Base-by-base conservation (phyloP, 2,113 vertebrate genomes). In the Melanostigma gelatinosum region DNA sequence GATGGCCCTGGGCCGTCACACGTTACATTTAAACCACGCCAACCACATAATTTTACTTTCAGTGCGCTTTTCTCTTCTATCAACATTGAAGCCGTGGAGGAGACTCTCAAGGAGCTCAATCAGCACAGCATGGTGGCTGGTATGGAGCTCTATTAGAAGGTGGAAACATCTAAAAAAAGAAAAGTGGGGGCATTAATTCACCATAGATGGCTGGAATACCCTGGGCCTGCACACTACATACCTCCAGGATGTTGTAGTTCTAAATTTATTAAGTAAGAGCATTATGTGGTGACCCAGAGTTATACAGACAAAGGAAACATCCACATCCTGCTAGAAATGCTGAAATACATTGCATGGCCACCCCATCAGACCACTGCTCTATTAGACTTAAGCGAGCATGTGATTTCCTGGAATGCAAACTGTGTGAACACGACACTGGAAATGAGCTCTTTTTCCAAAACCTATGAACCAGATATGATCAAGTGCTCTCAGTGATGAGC, bases 381-480 rank as follows among this genome's bases (percentile, higher is more conserved):
- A 32, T 76, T 54, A 80, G 36, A 46, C 42, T 29, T 67, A 71
- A 76, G 61, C 61, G 72, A 76, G 24, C 70, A 62, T 61, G 36
- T 62, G 72, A 76, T 67, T 58, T 72, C 61, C 36, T 62, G 27
- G 22, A 76, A 46, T 20, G 61, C 66, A 67, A 61, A 62, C 34
- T 57, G 44, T 60, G 32, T 65, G 69, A 64, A 58, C 55, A 58
- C 32, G 27, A 22, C 20, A 29, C 40, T 68, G 74, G 52, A 72
- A 71, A 75, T 32, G 4, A 65, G 48, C 57, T 55, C 36, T n/a
- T 54, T 58, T 40, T 27, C 1, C 32, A 54, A 22, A 66, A 42
- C 52, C 34, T 38, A 62, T 74, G 69, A 72, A 74, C 29, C 58
- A 50, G 57, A 70, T 69, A 50, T 77, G 84, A 81, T 77, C 55